Evolutionary conservation across 2,113 vertebrate genomes (phyloP).

Genomic region (Chloebia gouldiae): DNA sequence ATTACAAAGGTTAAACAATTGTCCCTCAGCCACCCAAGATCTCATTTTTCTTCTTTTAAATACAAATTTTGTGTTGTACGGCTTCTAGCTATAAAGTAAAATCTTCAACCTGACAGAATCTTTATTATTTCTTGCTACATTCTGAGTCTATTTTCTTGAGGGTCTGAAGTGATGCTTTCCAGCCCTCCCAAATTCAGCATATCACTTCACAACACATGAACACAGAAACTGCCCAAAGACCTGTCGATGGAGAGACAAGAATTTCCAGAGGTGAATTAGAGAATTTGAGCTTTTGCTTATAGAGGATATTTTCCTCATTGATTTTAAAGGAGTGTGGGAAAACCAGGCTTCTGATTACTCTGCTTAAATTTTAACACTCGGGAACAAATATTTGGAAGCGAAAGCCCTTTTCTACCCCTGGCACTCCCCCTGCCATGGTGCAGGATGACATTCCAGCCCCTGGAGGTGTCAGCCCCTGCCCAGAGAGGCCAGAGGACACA

Average conservation of each 20-base stretch:
- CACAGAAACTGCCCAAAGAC: accelerated
- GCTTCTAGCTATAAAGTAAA: background rate
- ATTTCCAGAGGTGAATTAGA: background rate
- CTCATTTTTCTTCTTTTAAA: slow-evolving; percentile 6
- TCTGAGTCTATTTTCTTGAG: background rate
- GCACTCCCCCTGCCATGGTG: accelerated
- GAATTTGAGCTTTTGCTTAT: background rate
- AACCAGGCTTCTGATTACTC: background rate
- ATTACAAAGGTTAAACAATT: background rate
- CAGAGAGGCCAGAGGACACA: background rate
- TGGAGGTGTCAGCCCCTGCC: accelerated
- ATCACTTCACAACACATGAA: background rate
- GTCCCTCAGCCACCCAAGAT: background rate
- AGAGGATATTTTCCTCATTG: background rate
- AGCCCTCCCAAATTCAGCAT: background rate
- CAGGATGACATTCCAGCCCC: background rate
- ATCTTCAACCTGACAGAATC: background rate
- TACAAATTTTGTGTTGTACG: background rate
- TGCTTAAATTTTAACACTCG: background rate
- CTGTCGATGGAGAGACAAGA: background rate
- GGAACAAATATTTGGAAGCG: background rate
- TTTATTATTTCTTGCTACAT: background rate
- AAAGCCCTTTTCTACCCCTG: accelerated
- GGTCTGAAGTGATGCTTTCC: background rate
- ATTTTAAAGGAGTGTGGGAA: background rate